Conservation (phyloP, 2,797 vertebrate species). For the Enteromius thamalakanensis region DNA sequence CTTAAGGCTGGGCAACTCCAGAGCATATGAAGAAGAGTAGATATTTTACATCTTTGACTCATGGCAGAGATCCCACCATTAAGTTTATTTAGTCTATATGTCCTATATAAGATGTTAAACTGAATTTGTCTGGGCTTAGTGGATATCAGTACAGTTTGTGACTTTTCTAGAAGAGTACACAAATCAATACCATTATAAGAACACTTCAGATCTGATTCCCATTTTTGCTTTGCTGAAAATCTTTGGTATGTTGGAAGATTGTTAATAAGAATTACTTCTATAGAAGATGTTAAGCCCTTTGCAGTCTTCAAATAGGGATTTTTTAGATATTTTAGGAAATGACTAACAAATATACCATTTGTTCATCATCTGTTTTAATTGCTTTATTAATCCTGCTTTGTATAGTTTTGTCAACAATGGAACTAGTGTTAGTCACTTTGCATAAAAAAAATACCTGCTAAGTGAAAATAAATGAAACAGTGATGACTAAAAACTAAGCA, state of each 20-base stretch:
- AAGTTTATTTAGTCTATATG: too few relatives aligned
- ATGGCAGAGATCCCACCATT: too few relatives aligned
- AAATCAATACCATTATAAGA: neutral
- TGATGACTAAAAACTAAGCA: neutral
- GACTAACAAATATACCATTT: too few relatives aligned
- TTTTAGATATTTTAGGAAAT: too few relatives aligned
- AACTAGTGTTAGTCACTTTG: neutral
- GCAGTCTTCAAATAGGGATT: neutral
- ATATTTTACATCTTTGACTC: too few relatives aligned
- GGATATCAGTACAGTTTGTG: neutral
- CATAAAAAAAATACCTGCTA: neutral
- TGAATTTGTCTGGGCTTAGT: too few relatives aligned
- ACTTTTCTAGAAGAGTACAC: neutral
- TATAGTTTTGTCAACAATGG: neutral
- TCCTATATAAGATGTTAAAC: too few relatives aligned
- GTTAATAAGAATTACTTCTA: neutral
- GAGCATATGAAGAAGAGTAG: too few relatives aligned
- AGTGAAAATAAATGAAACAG: constrained; percentile 16
- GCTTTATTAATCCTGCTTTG: neutral
- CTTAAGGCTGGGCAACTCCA: too few relatives aligned
- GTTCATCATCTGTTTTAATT: too few relatives aligned
- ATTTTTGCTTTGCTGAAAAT: neutral
- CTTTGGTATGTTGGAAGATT: neutral
- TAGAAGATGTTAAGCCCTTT: neutral
- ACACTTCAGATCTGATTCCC: neutral